These are phyloP conservation scores for Rafetus swinhoei DNA, from an alignment of 2,113 vertebrate genomes.

Conservation along the genomic window DNA sequence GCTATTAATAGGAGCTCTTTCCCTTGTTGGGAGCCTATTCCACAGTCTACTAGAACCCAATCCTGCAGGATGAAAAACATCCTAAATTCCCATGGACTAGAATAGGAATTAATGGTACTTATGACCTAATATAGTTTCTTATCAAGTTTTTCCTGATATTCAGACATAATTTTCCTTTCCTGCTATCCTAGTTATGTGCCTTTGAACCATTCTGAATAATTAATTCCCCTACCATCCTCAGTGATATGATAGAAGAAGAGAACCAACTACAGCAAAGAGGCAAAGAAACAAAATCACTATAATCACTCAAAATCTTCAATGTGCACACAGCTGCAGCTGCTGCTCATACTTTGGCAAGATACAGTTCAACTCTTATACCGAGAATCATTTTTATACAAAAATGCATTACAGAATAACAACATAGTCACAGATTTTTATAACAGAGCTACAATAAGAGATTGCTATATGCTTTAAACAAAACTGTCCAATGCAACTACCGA, in stretches of 20 bases:
- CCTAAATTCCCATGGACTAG: neutral
- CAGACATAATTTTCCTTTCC: conserved; percentile 61
- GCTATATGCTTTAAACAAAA: conserved; percentile 33
- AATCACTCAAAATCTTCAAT: conserved; percentile 59
- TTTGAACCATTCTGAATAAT: conserved; percentile 46
- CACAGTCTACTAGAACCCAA: neutral
- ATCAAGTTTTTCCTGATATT: conserved; percentile 29
- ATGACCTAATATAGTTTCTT: conserved; percentile 14
- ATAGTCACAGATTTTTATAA: conserved; percentile 45
- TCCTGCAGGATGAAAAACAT: neutral
- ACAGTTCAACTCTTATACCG: conserved; percentile 48
- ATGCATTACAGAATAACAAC: conserved; percentile 45
- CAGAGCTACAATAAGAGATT: neutral
- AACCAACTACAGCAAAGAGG: neutral
- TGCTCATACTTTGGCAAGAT: conserved; percentile 40
- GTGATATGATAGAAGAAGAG: conserved; percentile 52
- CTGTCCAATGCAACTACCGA: conserved; percentile 35
- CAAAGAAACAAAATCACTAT: conserved; percentile 64
- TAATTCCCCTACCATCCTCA: conserved; percentile 59
- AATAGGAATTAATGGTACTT: neutral
- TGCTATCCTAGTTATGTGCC: conserved; percentile 51
- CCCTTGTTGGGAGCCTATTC: neutral
- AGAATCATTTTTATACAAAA: conserved; percentile 56
- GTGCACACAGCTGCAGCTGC: conserved; percentile 34
- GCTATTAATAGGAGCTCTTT: neutral